Conservation (phyloP, 64 coral and sea anemone species). For the Dendronephthya gigantea region DNA sequence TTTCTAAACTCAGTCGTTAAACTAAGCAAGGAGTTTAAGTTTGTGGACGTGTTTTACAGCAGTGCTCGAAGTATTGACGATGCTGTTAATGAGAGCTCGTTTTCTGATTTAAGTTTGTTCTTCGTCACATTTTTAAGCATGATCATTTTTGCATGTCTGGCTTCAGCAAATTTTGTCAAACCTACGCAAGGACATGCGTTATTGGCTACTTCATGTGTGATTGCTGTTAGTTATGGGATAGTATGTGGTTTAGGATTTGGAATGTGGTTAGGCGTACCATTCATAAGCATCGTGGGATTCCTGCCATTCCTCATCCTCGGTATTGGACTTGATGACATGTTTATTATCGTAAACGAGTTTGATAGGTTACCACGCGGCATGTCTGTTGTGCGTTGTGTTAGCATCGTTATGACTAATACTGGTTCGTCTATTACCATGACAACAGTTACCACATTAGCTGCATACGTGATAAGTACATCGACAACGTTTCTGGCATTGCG, state of each 20-base stretch:
- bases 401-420: conserved; percentile 48
- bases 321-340: conserved; percentile 67
- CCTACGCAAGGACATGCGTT: conserved; percentile 51
- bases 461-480: conserved; percentile 57
- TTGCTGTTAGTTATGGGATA: conserved; percentile 48
- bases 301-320: conserved; percentile 47
- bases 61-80: conserved; percentile 51
- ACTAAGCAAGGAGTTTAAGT: background rate
- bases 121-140: conserved; percentile 39
- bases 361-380: conserved; percentile 35
- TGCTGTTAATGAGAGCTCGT: conserved; percentile 42
- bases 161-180: conserved; percentile 50
- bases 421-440: conserved; percentile 69
- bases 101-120: conserved; percentile 40
- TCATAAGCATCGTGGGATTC: conserved; percentile 46
- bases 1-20: conserved; percentile 14
- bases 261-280: conserved; percentile 31
- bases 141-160: conserved; percentile 58
- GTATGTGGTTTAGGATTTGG: conserved; percentile 48
- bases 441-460: conserved; percentile 54
- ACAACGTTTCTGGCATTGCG: conserved; percentile 46
- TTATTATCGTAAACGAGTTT: conserved; percentile 59
- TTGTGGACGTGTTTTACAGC: conserved; percentile 28
- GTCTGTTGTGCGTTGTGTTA: conserved; percentile 31
- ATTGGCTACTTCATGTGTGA: conserved; percentile 30